Conservation (phyloP, 1,140 invertebrate genomes). For the Drosophila lini region DNA sequence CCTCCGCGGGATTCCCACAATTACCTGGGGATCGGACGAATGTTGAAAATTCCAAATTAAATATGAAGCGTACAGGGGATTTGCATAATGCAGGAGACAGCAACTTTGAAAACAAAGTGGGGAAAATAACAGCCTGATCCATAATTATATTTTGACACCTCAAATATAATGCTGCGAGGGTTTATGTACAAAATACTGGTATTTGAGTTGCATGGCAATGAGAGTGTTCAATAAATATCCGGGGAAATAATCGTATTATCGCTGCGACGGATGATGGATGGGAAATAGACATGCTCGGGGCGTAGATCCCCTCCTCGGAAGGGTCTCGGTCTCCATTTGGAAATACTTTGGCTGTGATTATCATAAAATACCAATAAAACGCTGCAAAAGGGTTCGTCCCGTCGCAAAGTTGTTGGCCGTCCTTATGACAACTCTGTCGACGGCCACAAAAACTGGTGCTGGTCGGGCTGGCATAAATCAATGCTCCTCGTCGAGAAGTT, state of each 20-base stretch:
- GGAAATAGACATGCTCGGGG: conserved; percentile 36
- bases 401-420: conserved; percentile 34
- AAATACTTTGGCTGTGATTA: conserved; percentile 54
- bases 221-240: conserved; percentile 29
- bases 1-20: conserved; percentile 19
- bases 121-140: conserved; percentile 20
- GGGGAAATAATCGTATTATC: conserved; percentile 25
- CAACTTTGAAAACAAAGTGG: conserved; percentile 11
- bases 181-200: conserved; percentile 6
- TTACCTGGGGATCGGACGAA: conserved; percentile 25
- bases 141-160: conserved; percentile 76
- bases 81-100: conserved; percentile 33
- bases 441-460: conserved; percentile 67
- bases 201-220: conserved; percentile 41
- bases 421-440: conserved; percentile 79
- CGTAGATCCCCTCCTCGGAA: conserved; percentile 7
- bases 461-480: conserved; percentile 69
- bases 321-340: conserved; percentile 11
- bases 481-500: conserved; percentile 47
- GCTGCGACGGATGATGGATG: conserved; percentile 30
- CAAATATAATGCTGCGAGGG: conserved; percentile 24
- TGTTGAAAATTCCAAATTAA: conserved; percentile 30
- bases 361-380: conserved; percentile 76
- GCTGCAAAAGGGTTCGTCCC: conserved; percentile 59
- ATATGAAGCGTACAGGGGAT: conserved; percentile 24